phyloP scores from a whole-genome alignment of 1,140 invertebrate genomes.

The Octopus sinensis region DNA sequence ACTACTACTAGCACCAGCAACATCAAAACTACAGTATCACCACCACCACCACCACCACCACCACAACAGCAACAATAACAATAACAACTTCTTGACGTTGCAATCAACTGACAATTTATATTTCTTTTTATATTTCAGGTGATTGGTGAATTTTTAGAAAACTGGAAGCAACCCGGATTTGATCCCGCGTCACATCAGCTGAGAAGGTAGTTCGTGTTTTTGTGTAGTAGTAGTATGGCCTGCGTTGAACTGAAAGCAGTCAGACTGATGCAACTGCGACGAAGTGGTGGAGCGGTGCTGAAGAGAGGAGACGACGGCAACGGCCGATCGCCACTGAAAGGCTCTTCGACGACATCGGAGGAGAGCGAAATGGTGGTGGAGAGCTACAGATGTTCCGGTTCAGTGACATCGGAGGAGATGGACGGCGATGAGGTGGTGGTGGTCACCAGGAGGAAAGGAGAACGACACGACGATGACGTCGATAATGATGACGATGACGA shows the following conservation, averaged over 20 bases:
- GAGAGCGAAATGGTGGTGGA: constrained; percentile 16
- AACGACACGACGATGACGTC: neutral
- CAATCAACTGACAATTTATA: too few relatives aligned
- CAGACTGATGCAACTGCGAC: neutral
- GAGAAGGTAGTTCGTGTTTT: too few relatives aligned
- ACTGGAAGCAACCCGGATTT: too few relatives aligned
- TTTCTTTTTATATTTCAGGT: too few relatives aligned
- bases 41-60: too few relatives aligned
- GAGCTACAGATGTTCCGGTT: constrained; percentile 12
- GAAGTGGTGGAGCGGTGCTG: neutral
- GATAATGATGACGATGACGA: constrained; percentile 34
- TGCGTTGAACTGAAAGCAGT: constrained; percentile 17
- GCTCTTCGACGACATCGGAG: neutral
- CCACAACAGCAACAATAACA: too few relatives aligned
- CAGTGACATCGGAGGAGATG: constrained; percentile 22
- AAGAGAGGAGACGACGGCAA: neutral
- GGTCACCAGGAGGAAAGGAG: too few relatives aligned
- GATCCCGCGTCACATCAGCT: too few relatives aligned
- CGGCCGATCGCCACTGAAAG: neutral
- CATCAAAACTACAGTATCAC: too few relatives aligned
- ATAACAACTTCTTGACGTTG: too few relatives aligned
- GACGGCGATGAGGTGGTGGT: constrained; percentile 22
- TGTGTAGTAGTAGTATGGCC: constrained; percentile 16
- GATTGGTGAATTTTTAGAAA: too few relatives aligned
- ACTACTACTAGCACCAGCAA: too few relatives aligned